phyloP scores from a whole-genome alignment of 2,113 vertebrate species.

The Crocuta crocuta region DNA sequence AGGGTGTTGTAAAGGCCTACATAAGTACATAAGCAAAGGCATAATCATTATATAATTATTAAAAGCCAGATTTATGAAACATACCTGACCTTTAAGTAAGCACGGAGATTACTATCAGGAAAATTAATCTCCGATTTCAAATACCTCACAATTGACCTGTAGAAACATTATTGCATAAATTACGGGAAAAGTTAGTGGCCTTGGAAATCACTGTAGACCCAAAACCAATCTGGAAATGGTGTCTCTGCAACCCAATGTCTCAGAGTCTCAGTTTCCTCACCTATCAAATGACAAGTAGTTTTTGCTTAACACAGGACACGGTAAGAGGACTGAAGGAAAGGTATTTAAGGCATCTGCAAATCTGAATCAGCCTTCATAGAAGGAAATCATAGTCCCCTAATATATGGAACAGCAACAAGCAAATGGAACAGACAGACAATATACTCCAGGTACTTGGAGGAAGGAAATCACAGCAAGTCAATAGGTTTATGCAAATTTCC shows the following conservation, averaged over 20 bases:
- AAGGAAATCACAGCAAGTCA: not conserved
- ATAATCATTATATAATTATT: not conserved
- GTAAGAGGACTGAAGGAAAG: not conserved
- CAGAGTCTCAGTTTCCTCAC: not conserved
- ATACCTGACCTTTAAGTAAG: not conserved
- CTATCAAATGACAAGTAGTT: not conserved
- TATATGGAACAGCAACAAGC: not conserved
- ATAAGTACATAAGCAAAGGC: not conserved
- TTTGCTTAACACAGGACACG: not conserved
- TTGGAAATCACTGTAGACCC: not conserved
- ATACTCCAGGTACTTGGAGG: not conserved
- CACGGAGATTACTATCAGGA: not conserved
- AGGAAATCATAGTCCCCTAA: not conserved
- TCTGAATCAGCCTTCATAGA: not conserved
- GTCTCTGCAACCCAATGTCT: not conserved
- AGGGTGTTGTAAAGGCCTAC: not conserved
- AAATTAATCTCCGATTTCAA: not conserved
- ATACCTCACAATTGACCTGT: not conserved
- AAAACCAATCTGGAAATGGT: not conserved
- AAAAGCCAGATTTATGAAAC: not conserved
- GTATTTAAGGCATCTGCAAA: not conserved
- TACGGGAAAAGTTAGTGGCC: not conserved
- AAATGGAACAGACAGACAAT: not conserved
- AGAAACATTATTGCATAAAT: conserved; percentile 18
- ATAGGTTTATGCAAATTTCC: not conserved